These are phyloP conservation scores for Mactra quadrangularis DNA, from an alignment of 1,140 invertebrate species.

Conservation along the genomic window DNA sequence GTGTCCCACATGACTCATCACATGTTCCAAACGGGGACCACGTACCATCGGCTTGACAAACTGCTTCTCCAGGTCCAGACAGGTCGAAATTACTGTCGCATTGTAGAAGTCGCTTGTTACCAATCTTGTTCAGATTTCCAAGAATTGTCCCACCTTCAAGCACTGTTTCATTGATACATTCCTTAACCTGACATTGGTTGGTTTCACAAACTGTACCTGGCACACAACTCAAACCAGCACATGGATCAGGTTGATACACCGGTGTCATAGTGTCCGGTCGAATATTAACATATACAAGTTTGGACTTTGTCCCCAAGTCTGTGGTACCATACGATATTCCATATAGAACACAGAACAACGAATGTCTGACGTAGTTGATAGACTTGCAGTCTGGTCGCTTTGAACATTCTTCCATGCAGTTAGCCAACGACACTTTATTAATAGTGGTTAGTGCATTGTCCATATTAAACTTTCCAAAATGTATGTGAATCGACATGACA, in stretches of 20 bases:
- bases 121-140: slow-evolving; percentile 33
- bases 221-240: neutral
- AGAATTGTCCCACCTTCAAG: slow-evolving; percentile 7
- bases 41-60: neutral
- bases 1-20: neutral
- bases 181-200: neutral
- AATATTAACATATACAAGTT: neutral
- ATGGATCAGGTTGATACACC: neutral
- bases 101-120: neutral
- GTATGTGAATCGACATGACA: too few species aligned
- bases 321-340: neutral
- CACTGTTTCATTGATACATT: neutral
- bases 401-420: slow-evolving; percentile 24
- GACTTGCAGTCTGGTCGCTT: slow-evolving; percentile 16
- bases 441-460: too few species aligned
- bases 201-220: neutral
- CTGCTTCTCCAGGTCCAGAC: neutral
- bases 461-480: too few species aligned
- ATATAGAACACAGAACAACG: slow-evolving; percentile 11
- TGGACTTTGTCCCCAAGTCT: neutral
- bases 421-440: neutral
- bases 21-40: neutral
- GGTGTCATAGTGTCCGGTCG: neutral
- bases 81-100: neutral
- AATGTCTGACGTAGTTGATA: slow-evolving; percentile 8